Conservation (phyloP, 1,140 invertebrate genomes). For the Triops cancriformis region DNA sequence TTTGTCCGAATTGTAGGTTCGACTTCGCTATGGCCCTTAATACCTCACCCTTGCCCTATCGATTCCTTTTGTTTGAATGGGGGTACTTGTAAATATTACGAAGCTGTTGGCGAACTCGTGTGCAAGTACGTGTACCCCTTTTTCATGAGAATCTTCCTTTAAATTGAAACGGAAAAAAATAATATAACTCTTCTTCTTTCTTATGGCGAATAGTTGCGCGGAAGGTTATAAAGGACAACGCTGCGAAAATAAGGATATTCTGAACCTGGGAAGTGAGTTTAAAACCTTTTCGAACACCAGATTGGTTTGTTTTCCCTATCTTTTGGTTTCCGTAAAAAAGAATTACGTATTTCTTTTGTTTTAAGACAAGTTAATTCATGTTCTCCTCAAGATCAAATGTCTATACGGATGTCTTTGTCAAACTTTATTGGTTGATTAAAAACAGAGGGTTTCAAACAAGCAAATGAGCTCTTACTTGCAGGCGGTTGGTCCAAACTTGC, state of each 20-base stretch:
- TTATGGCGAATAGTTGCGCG: constrained; percentile 58
- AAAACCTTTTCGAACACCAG: background rate
- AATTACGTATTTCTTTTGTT: background rate
- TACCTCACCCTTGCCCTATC: constrained; percentile 54
- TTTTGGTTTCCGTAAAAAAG: background rate
- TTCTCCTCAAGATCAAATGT: too few relatives aligned
- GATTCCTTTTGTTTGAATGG: constrained; percentile 65
- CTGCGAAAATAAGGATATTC: constrained; percentile 70
- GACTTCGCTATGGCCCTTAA: constrained; percentile 47
- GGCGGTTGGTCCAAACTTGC: too few relatives aligned
- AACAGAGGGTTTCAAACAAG: too few relatives aligned
- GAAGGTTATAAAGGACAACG: constrained; percentile 70
- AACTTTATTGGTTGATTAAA: too few relatives aligned
- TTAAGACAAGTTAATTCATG: background rate
- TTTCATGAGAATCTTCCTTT: too few relatives aligned
- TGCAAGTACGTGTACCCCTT: constrained; percentile 67
- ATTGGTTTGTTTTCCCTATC: background rate
- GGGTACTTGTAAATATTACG: constrained; percentile 68
- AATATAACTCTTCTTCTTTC: background rate
- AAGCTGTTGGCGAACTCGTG: constrained; percentile 62
- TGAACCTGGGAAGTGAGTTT: constrained; percentile 53
- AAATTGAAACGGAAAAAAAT: background rate
- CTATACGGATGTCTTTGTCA: too few relatives aligned
- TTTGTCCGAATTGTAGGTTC: constrained; percentile 39
- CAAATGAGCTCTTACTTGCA: too few relatives aligned